Conservation (phyloP, 2,888 invertebrate species). For the Dynastes grantii region DNA sequence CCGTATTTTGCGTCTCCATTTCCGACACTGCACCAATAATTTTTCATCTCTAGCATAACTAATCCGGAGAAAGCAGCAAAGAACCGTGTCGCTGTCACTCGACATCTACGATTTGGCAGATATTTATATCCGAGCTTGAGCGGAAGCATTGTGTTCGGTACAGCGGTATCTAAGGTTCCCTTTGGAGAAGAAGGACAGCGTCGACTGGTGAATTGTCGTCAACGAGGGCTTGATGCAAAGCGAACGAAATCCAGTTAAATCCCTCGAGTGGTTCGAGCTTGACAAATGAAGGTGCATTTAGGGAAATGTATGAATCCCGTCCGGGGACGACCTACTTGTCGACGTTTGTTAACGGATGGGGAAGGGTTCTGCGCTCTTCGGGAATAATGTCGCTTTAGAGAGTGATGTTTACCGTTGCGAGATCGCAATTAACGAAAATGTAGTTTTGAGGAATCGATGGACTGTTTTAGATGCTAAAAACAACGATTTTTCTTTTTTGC, state of each 20-base stretch:
- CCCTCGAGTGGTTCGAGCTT: constrained; percentile 1
- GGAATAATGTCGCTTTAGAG: background rate
- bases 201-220: constrained; percentile 1
- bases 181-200: background rate
- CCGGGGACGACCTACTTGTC: constrained; percentile 45
- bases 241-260: background rate
- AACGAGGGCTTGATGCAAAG: constrained; percentile 4
- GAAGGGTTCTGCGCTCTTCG: background rate
- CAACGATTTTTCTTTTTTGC: no score
- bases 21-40: no score
- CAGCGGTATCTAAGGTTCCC: background rate
- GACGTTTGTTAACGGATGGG: constrained; percentile 2
- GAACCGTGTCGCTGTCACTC: no score
- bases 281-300: constrained; percentile 50
- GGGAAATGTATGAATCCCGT: constrained; percentile 33
- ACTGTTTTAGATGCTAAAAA: no score
- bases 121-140: constrained; percentile 1
- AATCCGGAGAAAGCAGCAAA: no score
- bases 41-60: no score
- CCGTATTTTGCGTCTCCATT: no score
- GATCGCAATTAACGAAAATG: no score
- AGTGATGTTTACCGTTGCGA: background rate
- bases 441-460: no score
- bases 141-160: background rate
- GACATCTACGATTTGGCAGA: no score